Percentiles rank a stretch among this genome's conserved stretches.
phyloP scores from a whole-genome alignment of 2,113 vertebrate species.

The Atrichornis clamosus region DNA sequence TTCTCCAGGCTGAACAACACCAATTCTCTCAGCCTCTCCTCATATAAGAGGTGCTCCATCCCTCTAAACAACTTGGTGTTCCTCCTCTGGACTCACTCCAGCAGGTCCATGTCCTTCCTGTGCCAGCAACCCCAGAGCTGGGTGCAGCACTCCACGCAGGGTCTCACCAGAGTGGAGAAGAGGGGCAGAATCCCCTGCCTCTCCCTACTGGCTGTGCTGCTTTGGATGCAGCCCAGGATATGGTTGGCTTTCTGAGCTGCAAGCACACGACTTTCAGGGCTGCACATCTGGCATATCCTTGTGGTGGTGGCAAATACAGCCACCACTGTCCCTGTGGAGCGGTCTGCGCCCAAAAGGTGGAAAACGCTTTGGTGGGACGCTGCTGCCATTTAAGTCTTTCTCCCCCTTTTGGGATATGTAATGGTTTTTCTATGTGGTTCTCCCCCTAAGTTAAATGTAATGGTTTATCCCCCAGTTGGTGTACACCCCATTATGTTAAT shows the following conservation, averaged over 20 bases:
- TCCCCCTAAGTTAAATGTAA: no score
- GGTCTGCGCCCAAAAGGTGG: no score
- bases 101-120: neutral
- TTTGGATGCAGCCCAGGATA: neutral
- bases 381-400: no score
- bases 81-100: neutral
- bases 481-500: no score
- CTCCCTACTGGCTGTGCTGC: neutral
- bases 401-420: no score
- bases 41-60: neutral
- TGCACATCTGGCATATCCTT: neutral
- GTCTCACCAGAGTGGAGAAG: neutral
- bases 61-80: neutral
- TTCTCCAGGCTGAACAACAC: neutral
- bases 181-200: neutral
- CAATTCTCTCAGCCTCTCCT: neutral
- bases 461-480: no score
- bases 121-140: neutral
- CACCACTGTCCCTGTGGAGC: no score
- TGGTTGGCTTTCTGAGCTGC: neutral
- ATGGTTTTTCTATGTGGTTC: no score
- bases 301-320: no score
- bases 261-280: neutral
- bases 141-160: neutral
- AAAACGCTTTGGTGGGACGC: no score